Evolutionary conservation across 2,797 vertebrate genomes (phyloP).

Genomic region (Taeniopygia guttata): DNA sequence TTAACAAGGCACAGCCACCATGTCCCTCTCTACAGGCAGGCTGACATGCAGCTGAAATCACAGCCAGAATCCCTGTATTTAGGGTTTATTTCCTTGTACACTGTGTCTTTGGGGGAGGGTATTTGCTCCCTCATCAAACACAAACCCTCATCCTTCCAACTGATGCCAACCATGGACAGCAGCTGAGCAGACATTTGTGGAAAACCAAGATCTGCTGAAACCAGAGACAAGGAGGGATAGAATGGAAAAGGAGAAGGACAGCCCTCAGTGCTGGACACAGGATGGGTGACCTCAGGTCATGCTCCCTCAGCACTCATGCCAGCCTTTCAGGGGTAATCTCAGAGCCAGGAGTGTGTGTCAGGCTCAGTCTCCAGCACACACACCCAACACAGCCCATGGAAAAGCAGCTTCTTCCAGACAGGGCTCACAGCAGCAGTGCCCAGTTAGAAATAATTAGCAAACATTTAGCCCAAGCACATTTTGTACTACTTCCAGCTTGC

Average conservation of each 20-base stretch:
- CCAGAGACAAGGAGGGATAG: background rate
- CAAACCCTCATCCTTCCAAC: background rate
- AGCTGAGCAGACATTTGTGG: background rate
- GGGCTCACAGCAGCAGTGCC: background rate
- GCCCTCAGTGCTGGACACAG: too few relatives aligned
- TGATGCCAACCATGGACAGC: fast-evolving
- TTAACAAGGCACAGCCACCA: background rate
- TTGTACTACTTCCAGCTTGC: background rate
- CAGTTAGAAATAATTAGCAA: background rate
- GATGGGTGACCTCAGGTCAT: background rate
- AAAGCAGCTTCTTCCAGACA: background rate
- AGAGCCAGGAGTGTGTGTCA: fast-evolving
- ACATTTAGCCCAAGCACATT: background rate
- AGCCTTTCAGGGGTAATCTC: background rate
- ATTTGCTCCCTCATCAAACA: background rate
- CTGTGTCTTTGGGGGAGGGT: background rate
- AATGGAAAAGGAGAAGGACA: background rate
- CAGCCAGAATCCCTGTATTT: background rate
- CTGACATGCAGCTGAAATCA: background rate
- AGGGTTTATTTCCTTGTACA: background rate
- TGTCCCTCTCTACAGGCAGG: background rate
- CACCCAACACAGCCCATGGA: background rate
- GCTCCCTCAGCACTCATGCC: background rate
- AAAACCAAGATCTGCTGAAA: background rate
- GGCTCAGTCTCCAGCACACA: background rate